Conservation (phyloP, 2,888 invertebrate species). For the Caenorhabditis sulstoni region DNA sequence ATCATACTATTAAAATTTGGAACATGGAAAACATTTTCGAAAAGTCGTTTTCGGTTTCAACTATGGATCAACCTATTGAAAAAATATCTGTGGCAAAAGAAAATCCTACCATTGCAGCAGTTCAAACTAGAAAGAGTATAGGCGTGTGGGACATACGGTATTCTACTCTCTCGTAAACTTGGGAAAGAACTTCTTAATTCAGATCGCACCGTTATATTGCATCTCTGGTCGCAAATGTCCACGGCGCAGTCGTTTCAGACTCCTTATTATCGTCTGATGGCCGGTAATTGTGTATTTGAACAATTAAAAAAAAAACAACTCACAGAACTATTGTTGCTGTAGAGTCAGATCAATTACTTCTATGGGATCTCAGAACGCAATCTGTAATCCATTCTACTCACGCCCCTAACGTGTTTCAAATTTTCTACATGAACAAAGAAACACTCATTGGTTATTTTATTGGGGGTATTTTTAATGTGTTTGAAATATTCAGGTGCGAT, state of each 20-base stretch:
- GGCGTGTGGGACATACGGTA: conserved; percentile 86
- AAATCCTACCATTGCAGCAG: conserved; percentile 88
- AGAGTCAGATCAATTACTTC: conserved; percentile 70
- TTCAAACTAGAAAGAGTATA: conserved; percentile 94
- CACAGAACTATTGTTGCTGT: conserved; percentile 56
- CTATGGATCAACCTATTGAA: conserved; percentile 95
- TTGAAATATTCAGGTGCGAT: conserved; percentile 62
- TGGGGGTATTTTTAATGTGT: neutral
- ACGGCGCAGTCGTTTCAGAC: conserved; percentile 75
- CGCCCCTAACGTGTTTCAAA: conserved; percentile 70
- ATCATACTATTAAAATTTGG: conserved; percentile 95
- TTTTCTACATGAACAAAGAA: conserved; percentile 71
- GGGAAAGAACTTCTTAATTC: too few relatives aligned
- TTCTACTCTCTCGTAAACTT: neutral
- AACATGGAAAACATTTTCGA: conserved; percentile 99
- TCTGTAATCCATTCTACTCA: conserved; percentile 70
- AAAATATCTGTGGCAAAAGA: conserved; percentile 86
- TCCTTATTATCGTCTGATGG: conserved; percentile 72
- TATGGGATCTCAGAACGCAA: conserved; percentile 78
- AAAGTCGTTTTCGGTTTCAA: conserved; percentile 94
- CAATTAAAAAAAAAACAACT: neutral
- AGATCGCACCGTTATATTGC: conserved; percentile 74
- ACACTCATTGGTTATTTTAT: conserved; percentile 66
- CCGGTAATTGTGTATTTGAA: conserved; percentile 21
- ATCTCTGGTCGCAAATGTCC: conserved; percentile 75